Evolutionary conservation across 2,113 vertebrate genomes (phyloP).

Genomic region (Loxodonta africana): DNA sequence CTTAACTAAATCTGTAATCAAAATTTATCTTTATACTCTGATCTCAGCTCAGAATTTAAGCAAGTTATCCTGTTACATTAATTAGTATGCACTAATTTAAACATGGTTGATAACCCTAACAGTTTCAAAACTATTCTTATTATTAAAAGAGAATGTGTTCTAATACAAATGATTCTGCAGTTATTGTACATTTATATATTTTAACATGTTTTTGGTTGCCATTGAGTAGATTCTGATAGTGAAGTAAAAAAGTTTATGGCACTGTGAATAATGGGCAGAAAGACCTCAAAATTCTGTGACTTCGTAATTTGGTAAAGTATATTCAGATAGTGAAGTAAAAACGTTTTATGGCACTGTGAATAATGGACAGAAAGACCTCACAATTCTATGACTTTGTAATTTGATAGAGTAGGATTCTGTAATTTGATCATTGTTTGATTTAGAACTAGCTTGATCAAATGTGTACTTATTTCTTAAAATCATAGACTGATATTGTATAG

Average conservation of each 20-base stretch:
- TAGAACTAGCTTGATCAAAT: not conserved
- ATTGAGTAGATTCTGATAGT: not conserved
- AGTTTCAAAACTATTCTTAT: not conserved
- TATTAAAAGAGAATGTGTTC: conserved; percentile 26
- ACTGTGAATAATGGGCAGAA: not conserved
- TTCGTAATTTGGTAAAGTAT: not conserved
- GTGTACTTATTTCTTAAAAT: conserved; percentile 17
- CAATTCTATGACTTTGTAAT: not conserved
- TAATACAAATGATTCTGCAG: not conserved
- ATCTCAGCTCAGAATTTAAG: conserved; percentile 45
- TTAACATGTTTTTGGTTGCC: no score
- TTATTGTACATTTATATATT: not conserved
- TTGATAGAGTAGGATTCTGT: not conserved
- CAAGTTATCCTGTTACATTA: not conserved
- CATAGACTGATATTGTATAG: not conserved
- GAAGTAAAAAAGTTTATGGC: not conserved
- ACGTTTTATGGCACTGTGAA: not conserved
- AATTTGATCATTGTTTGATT: conserved; percentile 30
- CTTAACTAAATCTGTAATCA: not conserved
- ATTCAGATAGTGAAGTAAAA: not conserved
- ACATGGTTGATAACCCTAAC: not conserved
- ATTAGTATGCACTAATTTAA: not conserved
- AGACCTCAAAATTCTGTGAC: not conserved
- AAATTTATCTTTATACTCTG: conserved; percentile 21
- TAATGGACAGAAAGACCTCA: not conserved